Evolutionary conservation across 2,797 vertebrate species (phyloP).

Genomic region (Coendou prehensilis): DNA sequence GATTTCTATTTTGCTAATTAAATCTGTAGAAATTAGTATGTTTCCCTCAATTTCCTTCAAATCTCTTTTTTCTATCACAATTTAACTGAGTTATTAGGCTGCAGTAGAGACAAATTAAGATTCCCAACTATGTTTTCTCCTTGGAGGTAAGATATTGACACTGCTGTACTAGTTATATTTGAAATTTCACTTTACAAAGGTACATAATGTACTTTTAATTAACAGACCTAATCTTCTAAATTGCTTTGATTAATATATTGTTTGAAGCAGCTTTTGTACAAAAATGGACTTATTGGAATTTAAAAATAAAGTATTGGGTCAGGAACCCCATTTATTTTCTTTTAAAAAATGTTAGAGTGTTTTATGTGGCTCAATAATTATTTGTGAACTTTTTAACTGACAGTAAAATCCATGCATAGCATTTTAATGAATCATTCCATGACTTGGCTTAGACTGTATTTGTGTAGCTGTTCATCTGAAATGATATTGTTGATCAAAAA

Average conservation of each 20-base stretch:
- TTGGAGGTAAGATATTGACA: slow-evolving; percentile 77
- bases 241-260: slow-evolving; percentile 75
- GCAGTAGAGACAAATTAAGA: slow-evolving; percentile 85
- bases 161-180: slow-evolving; percentile 39
- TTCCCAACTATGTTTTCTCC: slow-evolving; percentile 71
- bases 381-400: background rate
- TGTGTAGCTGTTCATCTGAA: background rate
- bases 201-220: slow-evolving; percentile 71
- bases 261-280: slow-evolving; percentile 70
- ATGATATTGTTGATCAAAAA: slow-evolving; percentile 4
- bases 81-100: slow-evolving; percentile 88
- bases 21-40: slow-evolving; percentile 75
- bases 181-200: slow-evolving; percentile 63
- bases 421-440: background rate
- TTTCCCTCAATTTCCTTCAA: slow-evolving; percentile 81
- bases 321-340: slow-evolving; percentile 45
- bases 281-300: slow-evolving; percentile 67
- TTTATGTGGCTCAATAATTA: slow-evolving; percentile 6
- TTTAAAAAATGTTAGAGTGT: background rate
- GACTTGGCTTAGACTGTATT: background rate
- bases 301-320: slow-evolving; percentile 55
- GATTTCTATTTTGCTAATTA: slow-evolving; percentile 77
- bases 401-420: background rate
- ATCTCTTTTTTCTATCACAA: slow-evolving; percentile 80
- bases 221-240: slow-evolving; percentile 74